Base-by-base conservation (phyloP, 2,888 invertebrate genomes). In the Caenorhabditis sulstoni region DNA sequence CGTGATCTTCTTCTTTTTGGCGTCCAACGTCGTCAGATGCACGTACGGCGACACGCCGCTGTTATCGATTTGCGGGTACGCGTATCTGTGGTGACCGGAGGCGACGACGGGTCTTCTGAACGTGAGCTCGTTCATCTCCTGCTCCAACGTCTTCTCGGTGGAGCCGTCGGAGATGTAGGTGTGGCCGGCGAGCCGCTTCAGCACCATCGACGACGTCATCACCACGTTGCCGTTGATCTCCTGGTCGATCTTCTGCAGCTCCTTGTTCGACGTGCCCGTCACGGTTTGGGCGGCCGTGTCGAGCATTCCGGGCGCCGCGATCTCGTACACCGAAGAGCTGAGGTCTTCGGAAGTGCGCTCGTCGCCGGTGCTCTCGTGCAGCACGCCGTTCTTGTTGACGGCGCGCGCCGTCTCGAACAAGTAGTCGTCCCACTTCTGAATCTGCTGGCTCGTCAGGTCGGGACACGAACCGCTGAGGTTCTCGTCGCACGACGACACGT, bases 391-490 rank as follows among this genome's bases (percentile, higher is more conserved):
- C 35, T 68, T 47, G 45, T 79, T 66, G n/a, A 76, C 73, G 14
- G 64, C 73, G n/a, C 61, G 50, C 8, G 81, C 83, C 9, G 81
- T 68, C 22, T 83, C 70, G 68, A 81, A 81, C 66, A 87, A 67
- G 64, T 85, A 87, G 44, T 87, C 85, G 64, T 87, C 87, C 87
- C 87, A 87, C 53, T 85, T 78, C 61, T 85, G 64, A 22, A 83
- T 66, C 55, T 87, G 87, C 37, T 86, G 80, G 20, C 81, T 76
- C n/a, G 81, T 76, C 16, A 87, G 71, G 68, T 87, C 87, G 2
- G 87, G 87, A 66, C 87, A 87, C 0, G 87, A 87, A 9, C 84
- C 84, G 44, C 55, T 49, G 3, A 3, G 29, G 29, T 29, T 29
- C 29, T 29, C 29, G 29, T 73, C 73, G 41, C 73, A 73, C 39